phyloP scores from a whole-genome alignment of 2,888 invertebrate genomes.

The Tetrapedia diversipes region DNA sequence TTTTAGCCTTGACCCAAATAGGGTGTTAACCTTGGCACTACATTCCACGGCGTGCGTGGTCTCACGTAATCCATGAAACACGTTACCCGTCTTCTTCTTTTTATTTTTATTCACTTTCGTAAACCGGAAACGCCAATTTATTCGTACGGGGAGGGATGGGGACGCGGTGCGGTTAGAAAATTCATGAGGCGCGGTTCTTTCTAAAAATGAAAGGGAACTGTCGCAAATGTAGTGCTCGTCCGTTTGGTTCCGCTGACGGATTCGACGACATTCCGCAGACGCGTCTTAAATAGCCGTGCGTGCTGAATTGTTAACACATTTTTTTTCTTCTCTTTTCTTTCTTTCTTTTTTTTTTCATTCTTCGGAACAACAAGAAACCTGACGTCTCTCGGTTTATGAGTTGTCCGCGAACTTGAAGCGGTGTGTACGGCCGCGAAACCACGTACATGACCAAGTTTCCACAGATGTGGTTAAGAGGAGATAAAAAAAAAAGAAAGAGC shows the following conservation, averaged over 20 bases:
- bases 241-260: too few species aligned
- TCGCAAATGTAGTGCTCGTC: not conserved
- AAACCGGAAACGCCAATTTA: conserved; percentile 11
- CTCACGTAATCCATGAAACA: conserved; percentile 40
- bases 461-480: too few species aligned
- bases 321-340: not conserved
- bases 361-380: too few species aligned
- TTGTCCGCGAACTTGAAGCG: too few species aligned
- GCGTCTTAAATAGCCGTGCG: not conserved
- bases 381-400: too few species aligned
- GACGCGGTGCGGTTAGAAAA: not conserved
- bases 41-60: conserved; percentile 36
- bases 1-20: conserved; percentile 65
- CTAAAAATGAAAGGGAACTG: not conserved
- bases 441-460: too few species aligned
- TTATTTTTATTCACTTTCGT: not conserved
- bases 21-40: conserved; percentile 49
- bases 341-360: not conserved
- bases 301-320: not conserved
- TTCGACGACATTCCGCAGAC: not conserved
- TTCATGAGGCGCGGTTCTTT: not conserved
- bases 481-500: too few species aligned
- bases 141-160: not conserved
- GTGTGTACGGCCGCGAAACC: too few species aligned
- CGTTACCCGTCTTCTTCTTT: not conserved